Percentiles rank a stretch among this genome's conserved stretches.
phyloP scores from a whole-genome alignment of 2,113 vertebrate species.

The Forbesichthys papilliferus region DNA sequence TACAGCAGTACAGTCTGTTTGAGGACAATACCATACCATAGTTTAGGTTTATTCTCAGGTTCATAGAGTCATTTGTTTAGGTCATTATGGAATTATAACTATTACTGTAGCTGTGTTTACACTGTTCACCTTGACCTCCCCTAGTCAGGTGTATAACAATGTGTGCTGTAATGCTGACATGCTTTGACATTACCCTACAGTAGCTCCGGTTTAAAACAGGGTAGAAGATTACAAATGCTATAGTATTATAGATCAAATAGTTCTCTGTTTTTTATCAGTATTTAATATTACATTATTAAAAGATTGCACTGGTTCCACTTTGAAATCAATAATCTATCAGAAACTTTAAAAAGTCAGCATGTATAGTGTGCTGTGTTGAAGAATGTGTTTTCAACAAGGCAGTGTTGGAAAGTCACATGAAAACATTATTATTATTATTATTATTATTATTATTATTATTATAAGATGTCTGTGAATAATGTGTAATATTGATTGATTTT shows the following conservation, averaged over 20 bases:
- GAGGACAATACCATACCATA: constrained; percentile 19
- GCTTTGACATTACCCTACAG: no score
- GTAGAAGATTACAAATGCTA: no score
- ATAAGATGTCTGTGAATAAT: constrained; percentile 21
- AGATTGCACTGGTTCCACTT: no score
- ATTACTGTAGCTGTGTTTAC: constrained; percentile 11
- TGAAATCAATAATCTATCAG: no score
- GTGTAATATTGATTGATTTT: constrained; percentile 8
- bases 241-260: constrained; percentile 1
- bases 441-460: constrained; percentile 28
- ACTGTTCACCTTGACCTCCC: neutral
- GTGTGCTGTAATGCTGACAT: constrained; percentile 2
- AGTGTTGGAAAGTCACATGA: neutral
- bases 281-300: no score
- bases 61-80: constrained; percentile 1
- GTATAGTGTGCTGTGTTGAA: neutral
- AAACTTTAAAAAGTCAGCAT: no score
- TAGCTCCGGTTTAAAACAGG: no score
- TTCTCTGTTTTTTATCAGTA: neutral
- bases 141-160: constrained; percentile 27
- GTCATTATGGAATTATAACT: neutral
- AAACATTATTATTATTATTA: constrained; percentile 30
- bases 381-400: neutral
- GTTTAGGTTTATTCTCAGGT: neutral
- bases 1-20: neutral